phyloP scores from a whole-genome alignment of 1,140 invertebrate species.

The Cotesia vestalis region DNA sequence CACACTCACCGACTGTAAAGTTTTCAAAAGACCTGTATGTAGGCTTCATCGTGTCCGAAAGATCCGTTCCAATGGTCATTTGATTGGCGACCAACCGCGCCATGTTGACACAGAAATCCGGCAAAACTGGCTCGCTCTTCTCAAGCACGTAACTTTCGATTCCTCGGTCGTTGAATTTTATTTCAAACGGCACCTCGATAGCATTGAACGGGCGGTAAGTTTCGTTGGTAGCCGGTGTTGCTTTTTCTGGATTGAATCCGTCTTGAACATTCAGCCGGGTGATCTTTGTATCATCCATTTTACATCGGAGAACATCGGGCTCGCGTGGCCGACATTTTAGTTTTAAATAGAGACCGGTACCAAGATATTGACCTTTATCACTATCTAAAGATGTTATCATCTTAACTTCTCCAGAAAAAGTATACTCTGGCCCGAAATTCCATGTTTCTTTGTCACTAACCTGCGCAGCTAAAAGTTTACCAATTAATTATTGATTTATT shows the following conservation, averaged over 20 bases:
- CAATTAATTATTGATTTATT: not conserved
- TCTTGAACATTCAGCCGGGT: constrained; percentile 25
- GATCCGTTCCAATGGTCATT: constrained; percentile 47
- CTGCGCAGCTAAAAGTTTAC: constrained; percentile 23
- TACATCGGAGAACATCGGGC: constrained; percentile 43
- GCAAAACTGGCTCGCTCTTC: constrained; percentile 19
- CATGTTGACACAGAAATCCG: constrained; percentile 46
- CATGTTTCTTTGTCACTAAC: constrained; percentile 40
- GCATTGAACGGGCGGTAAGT: constrained; percentile 34
- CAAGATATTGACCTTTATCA: constrained; percentile 42
- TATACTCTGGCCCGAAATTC: constrained; percentile 51
- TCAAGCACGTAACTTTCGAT: constrained; percentile 44
- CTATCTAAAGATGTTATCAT: constrained; percentile 42
- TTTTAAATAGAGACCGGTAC: constrained; percentile 41
- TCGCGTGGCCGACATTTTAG: constrained; percentile 48
- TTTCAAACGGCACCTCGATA: constrained; percentile 41
- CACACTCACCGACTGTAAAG: constrained; percentile 55
- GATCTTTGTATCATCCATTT: constrained; percentile 42
- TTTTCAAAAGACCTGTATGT: constrained; percentile 54
- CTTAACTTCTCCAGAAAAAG: constrained; percentile 42
- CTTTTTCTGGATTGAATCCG: not conserved
- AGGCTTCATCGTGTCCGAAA: constrained; percentile 38
- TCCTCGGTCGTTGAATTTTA: constrained; percentile 48
- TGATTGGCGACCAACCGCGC: constrained; percentile 51
- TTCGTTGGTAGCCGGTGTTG: constrained; percentile 25